Evolutionary conservation across 2,113 vertebrate genomes (phyloP).

Genomic region (Calidris pygmaea): DNA sequence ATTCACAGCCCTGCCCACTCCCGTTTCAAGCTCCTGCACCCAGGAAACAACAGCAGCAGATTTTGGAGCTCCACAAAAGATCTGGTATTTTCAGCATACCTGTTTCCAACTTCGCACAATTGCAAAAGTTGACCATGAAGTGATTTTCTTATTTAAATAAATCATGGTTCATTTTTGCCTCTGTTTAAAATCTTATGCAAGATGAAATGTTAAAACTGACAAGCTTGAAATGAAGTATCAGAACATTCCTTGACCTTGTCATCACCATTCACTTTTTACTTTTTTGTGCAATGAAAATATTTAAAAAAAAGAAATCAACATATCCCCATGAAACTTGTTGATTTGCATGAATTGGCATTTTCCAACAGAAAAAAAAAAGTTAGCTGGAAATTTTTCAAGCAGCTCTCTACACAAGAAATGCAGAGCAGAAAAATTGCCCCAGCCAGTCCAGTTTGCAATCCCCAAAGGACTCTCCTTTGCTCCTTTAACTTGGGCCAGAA

Average conservation of each 20-base stretch:
- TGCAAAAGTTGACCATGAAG: background rate
- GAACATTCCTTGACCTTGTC: slow-evolving; percentile 26
- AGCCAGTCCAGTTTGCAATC: background rate
- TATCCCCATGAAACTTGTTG: slow-evolving; percentile 33
- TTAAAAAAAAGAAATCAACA: background rate
- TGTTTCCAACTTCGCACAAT: background rate
- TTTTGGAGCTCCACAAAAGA: background rate
- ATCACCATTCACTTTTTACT: background rate
- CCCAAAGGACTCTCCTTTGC: background rate
- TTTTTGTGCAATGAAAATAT: background rate
- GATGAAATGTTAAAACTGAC: slow-evolving; percentile 12
- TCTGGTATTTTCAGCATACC: background rate
- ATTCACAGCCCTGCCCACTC: background rate
- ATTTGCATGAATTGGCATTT: slow-evolving; percentile 16
- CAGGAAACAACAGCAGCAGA: background rate
- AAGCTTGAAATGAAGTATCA: slow-evolving; percentile 8
- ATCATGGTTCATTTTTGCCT: background rate
- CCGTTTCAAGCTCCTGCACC: background rate
- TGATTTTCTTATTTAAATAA: background rate
- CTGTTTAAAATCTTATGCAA: background rate
- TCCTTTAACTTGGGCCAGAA: background rate
- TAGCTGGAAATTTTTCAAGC: background rate
- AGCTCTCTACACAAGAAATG: background rate
- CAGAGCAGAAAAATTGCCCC: background rate
- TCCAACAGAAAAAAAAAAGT: background rate